phyloP scores from a whole-genome alignment of 2,797 vertebrate genomes.

The Zalophus californianus region DNA sequence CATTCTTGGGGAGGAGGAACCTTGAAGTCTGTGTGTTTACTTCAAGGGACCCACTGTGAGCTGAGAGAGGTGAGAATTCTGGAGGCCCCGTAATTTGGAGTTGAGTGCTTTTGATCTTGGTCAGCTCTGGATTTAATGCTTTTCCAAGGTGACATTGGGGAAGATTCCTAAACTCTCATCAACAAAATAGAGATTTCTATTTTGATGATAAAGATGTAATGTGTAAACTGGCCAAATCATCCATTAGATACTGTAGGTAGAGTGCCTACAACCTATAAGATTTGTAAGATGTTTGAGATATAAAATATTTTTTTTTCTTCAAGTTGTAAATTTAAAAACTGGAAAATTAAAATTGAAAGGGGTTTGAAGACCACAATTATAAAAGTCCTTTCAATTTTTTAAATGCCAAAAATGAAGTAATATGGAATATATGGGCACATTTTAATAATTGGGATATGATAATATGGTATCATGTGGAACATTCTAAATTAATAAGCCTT shows the following conservation, averaged over 20 bases:
- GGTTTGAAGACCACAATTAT: conserved; percentile 18
- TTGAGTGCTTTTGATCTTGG: not conserved
- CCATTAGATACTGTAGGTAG: not conserved
- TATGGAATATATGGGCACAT: not conserved
- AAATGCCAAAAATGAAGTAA: conserved; percentile 43
- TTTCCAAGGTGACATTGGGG: not conserved
- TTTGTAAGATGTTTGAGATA: conserved; percentile 4
- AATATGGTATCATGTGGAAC: not conserved
- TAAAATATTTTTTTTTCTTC: conserved; percentile 26
- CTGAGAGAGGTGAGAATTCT: not conserved
- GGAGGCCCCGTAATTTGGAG: not conserved
- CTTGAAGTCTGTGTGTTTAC: not conserved
- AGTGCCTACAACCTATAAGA: not conserved
- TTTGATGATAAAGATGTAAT: not conserved
- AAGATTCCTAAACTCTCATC: not conserved
- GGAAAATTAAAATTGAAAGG: conserved; percentile 50
- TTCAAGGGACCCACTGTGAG: not conserved
- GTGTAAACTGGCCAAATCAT: not conserved
- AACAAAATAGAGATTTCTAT: not conserved
- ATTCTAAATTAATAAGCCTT: not conserved
- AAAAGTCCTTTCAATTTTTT: conserved; percentile 21
- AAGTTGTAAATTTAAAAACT: conserved; percentile 18
- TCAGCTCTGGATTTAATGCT: not conserved
- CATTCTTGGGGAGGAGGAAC: not conserved
- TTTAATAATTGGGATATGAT: conserved; percentile 15